These are phyloP conservation scores for Microctonus brassicae DNA, from an alignment of 2,888 invertebrate genomes.

Conservation along the genomic window DNA sequence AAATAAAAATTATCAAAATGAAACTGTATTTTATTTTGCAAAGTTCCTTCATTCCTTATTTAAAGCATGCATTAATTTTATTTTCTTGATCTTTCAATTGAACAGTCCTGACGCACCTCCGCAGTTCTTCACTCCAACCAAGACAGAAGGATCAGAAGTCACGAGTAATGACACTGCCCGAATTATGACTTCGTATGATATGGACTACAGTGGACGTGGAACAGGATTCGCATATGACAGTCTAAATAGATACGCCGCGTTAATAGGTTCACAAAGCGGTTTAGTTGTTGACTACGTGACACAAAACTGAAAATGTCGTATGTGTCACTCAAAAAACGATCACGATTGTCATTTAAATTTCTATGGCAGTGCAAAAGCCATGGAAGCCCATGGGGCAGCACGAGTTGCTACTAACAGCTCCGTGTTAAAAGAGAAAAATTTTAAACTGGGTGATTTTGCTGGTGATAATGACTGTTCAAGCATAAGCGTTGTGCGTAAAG, in stretches of 20 bases:
- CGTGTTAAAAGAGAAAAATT: slow-evolving; percentile 42
- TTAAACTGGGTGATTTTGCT: too few relatives aligned
- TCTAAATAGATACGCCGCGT: slow-evolving; percentile 43
- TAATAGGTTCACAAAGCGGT: slow-evolving; percentile 43
- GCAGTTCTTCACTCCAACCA: too few relatives aligned
- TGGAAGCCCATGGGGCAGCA: slow-evolving; percentile 49
- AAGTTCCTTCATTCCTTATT: too few relatives aligned
- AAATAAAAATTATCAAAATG: too few relatives aligned
- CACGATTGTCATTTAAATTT: slow-evolving; percentile 53
- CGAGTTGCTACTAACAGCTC: slow-evolving; percentile 42
- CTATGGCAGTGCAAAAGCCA: slow-evolving; percentile 52
- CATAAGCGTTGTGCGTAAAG: too few relatives aligned
- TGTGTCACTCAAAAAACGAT: slow-evolving; percentile 40
- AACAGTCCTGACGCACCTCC: too few relatives aligned
- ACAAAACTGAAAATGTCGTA: slow-evolving; percentile 44
- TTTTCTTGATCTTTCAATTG: too few relatives aligned
- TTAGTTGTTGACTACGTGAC: slow-evolving; percentile 44
- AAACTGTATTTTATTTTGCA: too few relatives aligned
- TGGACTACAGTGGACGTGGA: slow-evolving; percentile 31
- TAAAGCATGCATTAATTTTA: too few relatives aligned
- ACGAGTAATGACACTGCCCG: slow-evolving; percentile 11
- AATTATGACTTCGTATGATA: slow-evolving; percentile 22
- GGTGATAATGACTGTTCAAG: too few relatives aligned
- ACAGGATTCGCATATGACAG: slow-evolving; percentile 37
- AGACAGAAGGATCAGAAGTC: not conserved